Base-by-base conservation (phyloP, 1,140 invertebrate genomes). In the Pararge aegeria region DNA sequence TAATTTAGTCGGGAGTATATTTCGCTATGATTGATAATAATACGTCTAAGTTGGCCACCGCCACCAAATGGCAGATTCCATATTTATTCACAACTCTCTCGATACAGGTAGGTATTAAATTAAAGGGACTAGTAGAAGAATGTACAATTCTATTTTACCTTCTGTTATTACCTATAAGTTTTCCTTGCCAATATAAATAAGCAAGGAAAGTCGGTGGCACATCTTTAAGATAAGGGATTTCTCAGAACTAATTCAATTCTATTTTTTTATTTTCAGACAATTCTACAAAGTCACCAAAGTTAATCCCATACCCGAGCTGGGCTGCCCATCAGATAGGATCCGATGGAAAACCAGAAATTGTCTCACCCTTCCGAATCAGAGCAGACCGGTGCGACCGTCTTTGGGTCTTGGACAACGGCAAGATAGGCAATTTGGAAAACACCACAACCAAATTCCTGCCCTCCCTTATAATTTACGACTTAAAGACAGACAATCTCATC, bases 301-400 rank as follows among this genome's bases (percentile, higher is more conserved):
- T 96, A 38, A 93, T 89, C 13, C 95, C 95, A 0, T 96, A 94
- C 70, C 95, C 95, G 1, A 94, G 92, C 49, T 96, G 94, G 94
- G 92, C 93, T 55, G 92, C 94, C 0, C 94, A 96, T 64, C 81
- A 84, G 16, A 79, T 83, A 5, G 80, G 84, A 1, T 63, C 49
- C 0, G 91, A 90, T 20, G 82, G 87, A 0, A 89, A 88, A 18
- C 86, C 84, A 1, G 94, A 95, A 70, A 92, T 95, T n/a, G 92
- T 95, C 0, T 95, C 94, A 0, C 93, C 94, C 0, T 96, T 95
- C 78, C 87, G 95, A 0, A 86, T 95, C 0, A 83, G 94, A 0
- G 95, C 93, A 1, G 95, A 96, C 83, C 90, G 90, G 13, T 96
- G 95, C 73, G 93, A 92, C 19, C 91, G 95, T 1, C 91, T 96